Base-by-base conservation (phyloP, 2,113 vertebrate species). In the Proteles cristata region DNA sequence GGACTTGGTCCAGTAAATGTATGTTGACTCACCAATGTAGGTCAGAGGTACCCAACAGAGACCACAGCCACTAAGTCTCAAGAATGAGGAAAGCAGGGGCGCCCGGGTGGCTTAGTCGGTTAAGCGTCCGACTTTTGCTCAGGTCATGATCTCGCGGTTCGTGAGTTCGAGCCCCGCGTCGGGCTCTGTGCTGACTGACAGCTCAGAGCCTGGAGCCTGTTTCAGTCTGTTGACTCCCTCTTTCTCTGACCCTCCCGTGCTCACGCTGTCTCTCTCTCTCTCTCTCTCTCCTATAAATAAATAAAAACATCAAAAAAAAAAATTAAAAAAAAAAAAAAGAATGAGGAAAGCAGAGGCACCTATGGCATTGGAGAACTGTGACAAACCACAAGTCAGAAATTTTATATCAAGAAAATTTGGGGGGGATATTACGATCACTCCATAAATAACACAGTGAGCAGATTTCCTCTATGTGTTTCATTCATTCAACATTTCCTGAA, bases 401-500 rank as follows among this genome's bases (percentile, higher is more conserved):
- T 89, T 95, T 35, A 33, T 48, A 43, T 50, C n/a, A 68, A 71
- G 23, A 94, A 85, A 80, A 63, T 16, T 26, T 66, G 61, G 23
- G 39, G 74, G 5, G 71, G 66, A 80, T 90, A 39, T 39, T 58
- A 33, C 25, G 31, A 48, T 91, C n/a, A 28, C 79, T 94, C 39
- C 73, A 79, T 93, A 89, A 95, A 82, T 66, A 77, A 31, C 81
- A 73, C 58, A n/a, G 39, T 73, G 77, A 61, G 43, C 58, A 74
- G 12, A 65, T 93, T 69, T 95, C 80, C 69, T 69, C 33, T 65
- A 1, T 66, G 26, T 31, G 39, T 96, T 55, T 79, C 66, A 12
- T 89, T 92, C 74, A 53, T 79, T 65, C 39, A 88, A 2, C 45
- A 63, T 48, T 97, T 97, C 82, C 55, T 43, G 91, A 96, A 88